These are phyloP conservation scores for Ormyrus rosae DNA, from an alignment of 2,888 invertebrate species.

Conservation along the genomic window DNA sequence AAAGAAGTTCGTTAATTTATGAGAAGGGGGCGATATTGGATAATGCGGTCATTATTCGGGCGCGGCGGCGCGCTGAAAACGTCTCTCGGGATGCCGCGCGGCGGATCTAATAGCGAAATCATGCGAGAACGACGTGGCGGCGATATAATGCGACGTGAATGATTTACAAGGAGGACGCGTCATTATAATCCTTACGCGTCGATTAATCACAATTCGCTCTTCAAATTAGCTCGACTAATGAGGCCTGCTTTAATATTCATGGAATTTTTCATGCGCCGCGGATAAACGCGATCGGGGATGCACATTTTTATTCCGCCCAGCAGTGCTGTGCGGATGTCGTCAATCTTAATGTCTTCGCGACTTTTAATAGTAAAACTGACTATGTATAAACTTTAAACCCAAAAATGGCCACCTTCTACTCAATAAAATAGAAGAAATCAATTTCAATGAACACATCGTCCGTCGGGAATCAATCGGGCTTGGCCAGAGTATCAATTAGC, in stretches of 20 bases:
- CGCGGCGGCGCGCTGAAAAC: not conserved
- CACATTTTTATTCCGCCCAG: too few relatives aligned
- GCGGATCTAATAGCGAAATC: constrained; percentile 53
- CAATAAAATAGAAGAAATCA: not conserved
- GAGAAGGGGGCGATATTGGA: constrained; percentile 31
- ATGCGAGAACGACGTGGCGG: constrained; percentile 35
- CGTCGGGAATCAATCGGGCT: constrained; percentile 35
- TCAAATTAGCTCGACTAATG: not conserved
- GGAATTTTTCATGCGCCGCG: not conserved
- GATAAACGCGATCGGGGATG: not conserved
- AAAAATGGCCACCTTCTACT: not conserved
- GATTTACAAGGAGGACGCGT: constrained; percentile 42
- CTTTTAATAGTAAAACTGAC: too few relatives aligned
- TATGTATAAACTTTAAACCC: not conserved
- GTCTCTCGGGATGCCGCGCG: constrained; percentile 12
- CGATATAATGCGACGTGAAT: constrained; percentile 49
- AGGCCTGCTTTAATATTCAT: constrained; percentile 36
- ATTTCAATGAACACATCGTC: too few relatives aligned
- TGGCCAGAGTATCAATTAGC: constrained; percentile 47
- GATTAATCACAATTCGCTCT: constrained; percentile 39
- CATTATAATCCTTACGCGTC: not conserved
- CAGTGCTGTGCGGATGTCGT: too few relatives aligned
- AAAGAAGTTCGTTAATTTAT: constrained; percentile 52
- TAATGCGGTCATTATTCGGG: constrained; percentile 48
- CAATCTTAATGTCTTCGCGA: too few relatives aligned